These are phyloP conservation scores for Holotrichia oblita DNA, from an alignment of 1,140 invertebrate genomes.

Conservation along the genomic window DNA sequence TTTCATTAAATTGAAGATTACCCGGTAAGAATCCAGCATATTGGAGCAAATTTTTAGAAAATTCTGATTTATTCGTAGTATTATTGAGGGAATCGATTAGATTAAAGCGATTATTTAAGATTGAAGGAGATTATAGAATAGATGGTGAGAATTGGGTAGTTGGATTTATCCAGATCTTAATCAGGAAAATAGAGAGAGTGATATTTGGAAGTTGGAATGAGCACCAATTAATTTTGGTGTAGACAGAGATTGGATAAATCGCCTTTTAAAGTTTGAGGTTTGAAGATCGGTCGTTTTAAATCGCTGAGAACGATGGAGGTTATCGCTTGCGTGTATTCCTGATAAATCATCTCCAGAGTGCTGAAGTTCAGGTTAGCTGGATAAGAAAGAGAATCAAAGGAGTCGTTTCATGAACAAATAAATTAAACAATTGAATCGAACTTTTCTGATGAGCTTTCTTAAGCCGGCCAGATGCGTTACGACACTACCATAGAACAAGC, in stretches of 20 bases:
- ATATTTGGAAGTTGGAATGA: neutral
- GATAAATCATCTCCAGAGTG: neutral
- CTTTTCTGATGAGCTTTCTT: conserved; percentile 36
- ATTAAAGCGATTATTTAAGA: neutral
- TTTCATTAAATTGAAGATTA: neutral
- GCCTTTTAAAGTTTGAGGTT: neutral
- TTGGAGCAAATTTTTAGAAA: neutral
- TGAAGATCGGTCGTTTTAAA: conserved; percentile 11
- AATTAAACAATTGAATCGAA: neutral
- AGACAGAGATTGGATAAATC: neutral
- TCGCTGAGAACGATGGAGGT: neutral
- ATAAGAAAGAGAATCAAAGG: neutral
- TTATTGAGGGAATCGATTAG: neutral
- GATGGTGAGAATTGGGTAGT: neutral
- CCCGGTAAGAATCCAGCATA: neutral
- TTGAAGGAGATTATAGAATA: neutral
- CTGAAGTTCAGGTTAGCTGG: neutral
- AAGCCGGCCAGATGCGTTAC: conserved; percentile 57
- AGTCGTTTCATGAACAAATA: neutral
- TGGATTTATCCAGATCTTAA: neutral
- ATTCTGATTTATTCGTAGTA: neutral
- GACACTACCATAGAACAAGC: conserved; percentile 54
- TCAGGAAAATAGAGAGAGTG: neutral
- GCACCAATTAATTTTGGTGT: neutral
- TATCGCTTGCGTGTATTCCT: too few relatives aligned